These are phyloP conservation scores for Triplophysa dalaica DNA, from an alignment of 2,113 vertebrate genomes.

Conservation along the genomic window DNA sequence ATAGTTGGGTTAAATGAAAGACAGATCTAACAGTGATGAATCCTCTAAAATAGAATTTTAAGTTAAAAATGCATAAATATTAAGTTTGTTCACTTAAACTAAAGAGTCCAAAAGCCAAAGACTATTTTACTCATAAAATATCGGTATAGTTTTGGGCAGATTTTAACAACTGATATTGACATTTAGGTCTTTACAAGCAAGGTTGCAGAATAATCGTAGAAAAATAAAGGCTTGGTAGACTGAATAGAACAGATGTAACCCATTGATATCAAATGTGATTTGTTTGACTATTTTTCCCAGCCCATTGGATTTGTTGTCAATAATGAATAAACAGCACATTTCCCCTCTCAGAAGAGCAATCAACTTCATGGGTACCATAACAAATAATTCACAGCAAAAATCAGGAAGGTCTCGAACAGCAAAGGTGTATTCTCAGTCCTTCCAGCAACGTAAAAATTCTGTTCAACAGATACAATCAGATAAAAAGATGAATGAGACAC, in stretches of 20 bases:
- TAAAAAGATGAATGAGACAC: conserved; percentile 72
- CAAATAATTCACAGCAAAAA: conserved; percentile 74
- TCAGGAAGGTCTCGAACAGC: conserved; percentile 59
- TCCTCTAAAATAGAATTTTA: not conserved
- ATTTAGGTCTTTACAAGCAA: too few species aligned
- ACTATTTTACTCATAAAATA: not conserved
- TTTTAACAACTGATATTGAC: not conserved
- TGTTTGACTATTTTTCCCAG: conserved; percentile 23
- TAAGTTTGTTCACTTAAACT: not conserved
- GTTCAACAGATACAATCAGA: conserved; percentile 76
- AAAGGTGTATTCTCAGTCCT: conserved; percentile 46
- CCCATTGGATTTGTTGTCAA: conserved; percentile 4
- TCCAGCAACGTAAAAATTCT: conserved; percentile 67
- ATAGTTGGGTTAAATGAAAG: conserved; percentile 13
- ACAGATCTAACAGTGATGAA: conserved; percentile 21
- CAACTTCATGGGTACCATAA: conserved; percentile 52
- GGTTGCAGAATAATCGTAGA: not conserved
- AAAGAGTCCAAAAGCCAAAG: not conserved
- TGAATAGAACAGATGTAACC: not conserved
- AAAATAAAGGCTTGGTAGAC: not conserved
- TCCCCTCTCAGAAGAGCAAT: conserved; percentile 20
- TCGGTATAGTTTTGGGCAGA: not conserved
- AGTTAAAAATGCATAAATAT: not conserved
- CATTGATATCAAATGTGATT: conserved; percentile 2
- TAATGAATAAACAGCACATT: conserved; percentile 36